Conservation (phyloP, 2,113 vertebrate species). For the Hyla sarda region DNA sequence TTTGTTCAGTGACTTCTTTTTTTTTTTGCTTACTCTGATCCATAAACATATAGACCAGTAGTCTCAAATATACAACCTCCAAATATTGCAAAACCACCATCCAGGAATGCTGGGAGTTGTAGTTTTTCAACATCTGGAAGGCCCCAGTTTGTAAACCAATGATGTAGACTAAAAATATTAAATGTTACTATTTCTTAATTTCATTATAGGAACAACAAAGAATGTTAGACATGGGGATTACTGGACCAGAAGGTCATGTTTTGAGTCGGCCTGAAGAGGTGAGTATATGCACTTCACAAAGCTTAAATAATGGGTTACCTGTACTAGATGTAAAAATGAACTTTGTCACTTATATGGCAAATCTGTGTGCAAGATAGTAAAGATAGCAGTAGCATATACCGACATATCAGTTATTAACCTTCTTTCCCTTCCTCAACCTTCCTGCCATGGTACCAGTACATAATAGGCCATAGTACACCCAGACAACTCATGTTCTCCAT, state of each 20-base stretch:
- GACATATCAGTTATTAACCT: neutral
- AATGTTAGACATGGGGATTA: conserved; percentile 95
- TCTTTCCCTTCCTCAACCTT: neutral
- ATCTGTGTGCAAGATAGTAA: no score
- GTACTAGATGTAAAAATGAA: no score
- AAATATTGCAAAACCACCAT: no score
- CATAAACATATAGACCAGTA: neutral
- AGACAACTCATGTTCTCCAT: no score
- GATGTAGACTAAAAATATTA: no score
- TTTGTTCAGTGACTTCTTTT: no score
- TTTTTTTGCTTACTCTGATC: neutral
- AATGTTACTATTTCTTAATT: neutral
- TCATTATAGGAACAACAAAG: conserved; percentile 84
- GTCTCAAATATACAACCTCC: no score
- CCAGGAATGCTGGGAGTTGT: no score
- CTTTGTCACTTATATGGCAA: no score
- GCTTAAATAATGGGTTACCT: no score
- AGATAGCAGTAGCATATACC: neutral
- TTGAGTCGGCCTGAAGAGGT: conserved; percentile 96
- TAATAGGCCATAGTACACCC: neutral
- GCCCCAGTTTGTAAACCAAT: no score
- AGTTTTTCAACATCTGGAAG: no score
- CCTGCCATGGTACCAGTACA: neutral
- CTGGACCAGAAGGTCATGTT: conserved; percentile 92
- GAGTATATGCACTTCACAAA: conserved; percentile 12